Conservation (phyloP, 2,888 invertebrate species). For the Tridacna crocea region DNA sequence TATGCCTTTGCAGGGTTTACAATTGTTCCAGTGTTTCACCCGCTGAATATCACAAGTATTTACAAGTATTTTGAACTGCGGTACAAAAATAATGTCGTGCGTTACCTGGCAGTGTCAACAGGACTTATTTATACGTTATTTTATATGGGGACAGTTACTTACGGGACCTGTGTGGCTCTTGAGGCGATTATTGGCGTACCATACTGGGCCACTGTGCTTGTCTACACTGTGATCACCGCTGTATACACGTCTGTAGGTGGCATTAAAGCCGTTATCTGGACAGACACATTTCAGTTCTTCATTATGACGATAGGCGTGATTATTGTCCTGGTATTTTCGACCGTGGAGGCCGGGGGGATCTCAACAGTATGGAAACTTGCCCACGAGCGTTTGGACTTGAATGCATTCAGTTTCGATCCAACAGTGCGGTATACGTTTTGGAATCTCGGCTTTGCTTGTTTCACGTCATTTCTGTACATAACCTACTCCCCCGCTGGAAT, state of each 20-base stretch:
- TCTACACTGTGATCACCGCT: conserved; percentile 35
- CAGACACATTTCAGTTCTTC: conserved; percentile 39
- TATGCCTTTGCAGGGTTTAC: conserved; percentile 30
- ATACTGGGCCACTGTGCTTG: conserved; percentile 37
- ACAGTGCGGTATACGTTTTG: conserved; percentile 41
- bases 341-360: conserved; percentile 21
- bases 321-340: conserved; percentile 30
- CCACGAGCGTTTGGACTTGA: conserved; percentile 19
- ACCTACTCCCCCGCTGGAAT: conserved; percentile 38
- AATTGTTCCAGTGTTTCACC: conserved; percentile 41
- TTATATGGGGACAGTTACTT: conserved; percentile 45
- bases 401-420: conserved; percentile 39
- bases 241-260: conserved; percentile 47
- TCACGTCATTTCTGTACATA: conserved; percentile 20
- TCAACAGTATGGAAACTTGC: conserved; percentile 13
- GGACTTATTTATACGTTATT: conserved; percentile 39
- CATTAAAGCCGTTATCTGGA: conserved; percentile 54
- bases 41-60: conserved; percentile 36
- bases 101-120: conserved; percentile 23
- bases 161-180: conserved; percentile 41
- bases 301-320: conserved; percentile 42
- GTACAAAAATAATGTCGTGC: conserved; percentile 35
- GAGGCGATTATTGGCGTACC: conserved; percentile 36
- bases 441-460: conserved; percentile 30
- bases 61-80: conserved; percentile 38